Base-by-base conservation (phyloP, 2,888 invertebrate species). In the Parelbella ahira region DNA sequence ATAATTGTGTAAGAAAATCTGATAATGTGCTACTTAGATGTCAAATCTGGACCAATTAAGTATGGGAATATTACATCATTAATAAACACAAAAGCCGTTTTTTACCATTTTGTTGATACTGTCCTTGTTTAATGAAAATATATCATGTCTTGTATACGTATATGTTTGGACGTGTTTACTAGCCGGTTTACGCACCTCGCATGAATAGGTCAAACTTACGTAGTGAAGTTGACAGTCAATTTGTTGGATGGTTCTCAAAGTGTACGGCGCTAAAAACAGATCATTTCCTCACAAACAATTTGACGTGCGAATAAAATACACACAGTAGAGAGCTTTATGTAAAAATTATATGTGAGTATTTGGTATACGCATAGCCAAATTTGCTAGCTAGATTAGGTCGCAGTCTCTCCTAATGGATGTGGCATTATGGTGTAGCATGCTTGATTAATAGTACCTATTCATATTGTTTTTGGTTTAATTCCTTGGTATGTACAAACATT, bases 161-260 rank as follows among this genome's bases (percentile, higher is more conserved):
- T n/a, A 39, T 34, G 37, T 30, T n/a, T n/a, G n/a, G n/a, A n/a
- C n/a, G n/a, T n/a, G 43, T 37, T 33, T 20, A 15, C 19, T 15
- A 47, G 39, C 41, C 37, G 42, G 43, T 44, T 45, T 37, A 37
- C 39, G 45, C 43, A 32, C 43, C 45, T 45, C 33, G 43, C 30
- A 41, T 30, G 47, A 30, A 47, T 47, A 38, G 32, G 42, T 42
- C 38, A 43, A 44, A 44, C 30, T 32, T 44, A 44, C 37, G 29
- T 42, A 38, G 39, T 37, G 28, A 44, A 34, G 37, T 45, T 37
- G 25, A 37, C 43, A 43, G 30, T 37, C 39, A 39, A 20, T 41
- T 32, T 20, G 30, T 8, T n/a, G 10, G 4, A 6, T 5, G 42
- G 44, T 50, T 50, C 47, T 50, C 47, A 50, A 47, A 47, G 34